Base-by-base conservation (phyloP, 2,888 invertebrate species). In the Lithodes maja region DNA sequence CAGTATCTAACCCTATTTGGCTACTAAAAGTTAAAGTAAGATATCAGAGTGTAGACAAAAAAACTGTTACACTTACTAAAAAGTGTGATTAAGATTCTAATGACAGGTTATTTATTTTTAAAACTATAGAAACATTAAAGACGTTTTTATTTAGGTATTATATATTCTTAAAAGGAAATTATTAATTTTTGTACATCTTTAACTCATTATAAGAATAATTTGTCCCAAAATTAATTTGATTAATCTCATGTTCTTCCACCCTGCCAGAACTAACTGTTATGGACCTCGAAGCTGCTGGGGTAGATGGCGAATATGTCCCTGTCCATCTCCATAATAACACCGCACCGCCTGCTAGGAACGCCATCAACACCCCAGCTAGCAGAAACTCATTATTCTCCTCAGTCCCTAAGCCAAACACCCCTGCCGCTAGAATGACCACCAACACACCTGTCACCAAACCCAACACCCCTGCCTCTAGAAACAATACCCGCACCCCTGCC, bases 241-340 rank as follows among this genome's bases (percentile, higher is more conserved):
- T 7, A 17, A 3, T 68, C 3, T 15, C 12, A 12, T 81, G 9
- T 12, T 17, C 61, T 5, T 2, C 33, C 53, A 81, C 33, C 9
- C 68, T 3, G 9, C 2, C 83, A 87, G 87, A 87, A 15, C 33
- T 87, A 3, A 83, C 87, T 3, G 69, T 87, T 52, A 83, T 52
- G 15, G 87, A 87, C 69, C 49, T 87, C 33, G 87, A 87, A 50
- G 78, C 83, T 52, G 83, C 78, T 52, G 87, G 87, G 3, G 17
- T 83, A 53, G 87, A 87, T 12, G 87, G 55, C 5, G 78, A 83
- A 49, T 52, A 61, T 15, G 52, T 84, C 5, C 74, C 54, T 7
- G 55, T 5, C 9, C n/a, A 3, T 68, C 3, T 55, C 12, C 71
- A 1, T n/a, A 12, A 12, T n/a, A n/a, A 9, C 15, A 71, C 71